Percentiles rank a stretch among this genome's conserved stretches.
Conservation (phyloP, 2,113 vertebrate genomes). For the Cryptomyrus ogoouensis region DNA sequence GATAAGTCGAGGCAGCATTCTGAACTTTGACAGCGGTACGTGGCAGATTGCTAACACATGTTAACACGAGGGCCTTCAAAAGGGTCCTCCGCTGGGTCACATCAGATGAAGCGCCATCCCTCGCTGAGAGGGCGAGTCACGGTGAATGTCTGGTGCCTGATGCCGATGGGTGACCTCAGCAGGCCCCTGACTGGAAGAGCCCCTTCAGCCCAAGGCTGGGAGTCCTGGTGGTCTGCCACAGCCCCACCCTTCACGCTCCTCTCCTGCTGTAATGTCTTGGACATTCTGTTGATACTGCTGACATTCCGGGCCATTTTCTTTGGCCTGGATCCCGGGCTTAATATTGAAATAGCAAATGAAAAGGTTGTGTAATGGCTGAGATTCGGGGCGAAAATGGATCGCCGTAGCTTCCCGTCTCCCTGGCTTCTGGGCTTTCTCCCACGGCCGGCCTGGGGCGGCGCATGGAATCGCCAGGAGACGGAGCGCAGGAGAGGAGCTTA, state of each 20-base stretch:
- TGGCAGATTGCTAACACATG: conserved; percentile 9
- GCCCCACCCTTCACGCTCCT: conserved; percentile 30
- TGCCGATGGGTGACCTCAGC: not conserved
- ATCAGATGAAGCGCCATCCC: not conserved
- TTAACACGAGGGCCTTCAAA: not conserved
- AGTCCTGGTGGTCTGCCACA: conserved; percentile 67
- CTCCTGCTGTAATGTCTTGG: conserved; percentile 63
- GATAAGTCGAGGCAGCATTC: not conserved
- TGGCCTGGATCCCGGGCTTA: conserved; percentile 62
- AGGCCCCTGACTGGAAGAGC: not conserved
- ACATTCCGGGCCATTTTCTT: conserved; percentile 71
- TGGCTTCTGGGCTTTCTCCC: conserved; percentile 55
- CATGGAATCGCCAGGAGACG: conserved; percentile 25
- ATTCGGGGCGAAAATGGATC: conserved; percentile 54
- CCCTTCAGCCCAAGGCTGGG: conserved; percentile 26
- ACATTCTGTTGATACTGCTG: conserved; percentile 71
- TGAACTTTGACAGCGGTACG: not conserved
- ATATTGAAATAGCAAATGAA: conserved; percentile 62
- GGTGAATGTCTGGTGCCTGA: too few species aligned
- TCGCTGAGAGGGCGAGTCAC: not conserved
- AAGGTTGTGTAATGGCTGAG: conserved; percentile 40
- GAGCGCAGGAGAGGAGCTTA: not conserved
- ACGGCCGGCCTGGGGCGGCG: conserved; percentile 34
- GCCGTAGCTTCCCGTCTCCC: conserved; percentile 51
- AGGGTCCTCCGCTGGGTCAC: not conserved